phyloP scores from a whole-genome alignment of 2,888 invertebrate genomes.

The Magallana nippona region DNA sequence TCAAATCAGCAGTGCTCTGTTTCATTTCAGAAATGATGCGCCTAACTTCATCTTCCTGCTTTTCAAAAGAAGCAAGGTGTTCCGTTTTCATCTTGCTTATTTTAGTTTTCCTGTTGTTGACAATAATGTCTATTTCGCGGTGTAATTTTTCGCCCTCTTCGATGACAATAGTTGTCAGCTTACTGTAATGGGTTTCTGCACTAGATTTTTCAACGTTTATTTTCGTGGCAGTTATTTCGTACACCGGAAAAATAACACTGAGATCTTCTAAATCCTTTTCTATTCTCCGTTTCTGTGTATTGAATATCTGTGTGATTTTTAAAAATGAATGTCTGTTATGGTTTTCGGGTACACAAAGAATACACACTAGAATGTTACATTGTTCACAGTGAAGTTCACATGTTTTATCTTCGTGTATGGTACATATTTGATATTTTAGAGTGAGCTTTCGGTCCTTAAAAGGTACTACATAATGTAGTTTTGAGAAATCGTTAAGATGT shows the following conservation, averaged over 20 bases:
- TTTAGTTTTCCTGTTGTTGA: not conserved
- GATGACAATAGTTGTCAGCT: not conserved
- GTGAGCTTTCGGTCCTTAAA: not conserved
- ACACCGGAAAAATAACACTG: not conserved
- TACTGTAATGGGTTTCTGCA: not conserved
- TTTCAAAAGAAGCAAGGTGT: not conserved
- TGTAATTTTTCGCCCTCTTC: not conserved
- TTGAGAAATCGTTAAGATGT: not conserved
- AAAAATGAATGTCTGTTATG: not conserved
- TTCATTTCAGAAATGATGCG: not conserved
- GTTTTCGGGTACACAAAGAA: not conserved
- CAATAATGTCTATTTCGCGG: not conserved
- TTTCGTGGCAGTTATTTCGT: not conserved
- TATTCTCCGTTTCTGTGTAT: not conserved
- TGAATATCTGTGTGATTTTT: not conserved
- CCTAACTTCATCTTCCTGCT: not conserved
- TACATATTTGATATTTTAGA: not conserved
- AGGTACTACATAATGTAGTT: not conserved
- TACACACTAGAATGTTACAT: not conserved
- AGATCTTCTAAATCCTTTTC: not conserved
- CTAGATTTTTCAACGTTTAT: not conserved
- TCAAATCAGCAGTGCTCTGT: no score
- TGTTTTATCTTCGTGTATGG: not conserved
- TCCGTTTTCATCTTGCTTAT: not conserved
- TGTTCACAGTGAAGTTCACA: not conserved